These are phyloP conservation scores for Napeogenes sylphis DNA, from an alignment of 2,888 invertebrate genomes.

Conservation along the genomic window DNA sequence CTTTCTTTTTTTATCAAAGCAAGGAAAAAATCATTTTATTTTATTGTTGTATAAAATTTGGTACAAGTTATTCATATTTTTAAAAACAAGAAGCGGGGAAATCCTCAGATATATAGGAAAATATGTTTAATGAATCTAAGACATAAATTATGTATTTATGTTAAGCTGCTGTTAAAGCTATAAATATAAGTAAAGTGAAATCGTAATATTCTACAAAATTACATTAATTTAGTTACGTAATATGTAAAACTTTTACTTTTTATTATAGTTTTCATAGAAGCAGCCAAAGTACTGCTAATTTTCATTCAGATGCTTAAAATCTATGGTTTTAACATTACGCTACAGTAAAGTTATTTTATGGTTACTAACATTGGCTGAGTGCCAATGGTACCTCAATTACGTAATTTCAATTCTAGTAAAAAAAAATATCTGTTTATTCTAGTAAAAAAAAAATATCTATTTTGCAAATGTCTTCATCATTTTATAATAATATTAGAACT, in stretches of 20 bases:
- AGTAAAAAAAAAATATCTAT: conserved; percentile 15
- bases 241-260: neutral
- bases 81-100: no score
- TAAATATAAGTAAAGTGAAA: neutral
- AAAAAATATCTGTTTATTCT: conserved; percentile 14
- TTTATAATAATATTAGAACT: no score
- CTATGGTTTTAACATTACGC: neutral
- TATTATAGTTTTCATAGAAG: neutral
- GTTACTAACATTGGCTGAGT: conserved; percentile 24
- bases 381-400: conserved; percentile 32
- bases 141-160: neutral
- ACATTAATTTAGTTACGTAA: neutral
- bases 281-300: neutral
- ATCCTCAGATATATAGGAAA: no score
- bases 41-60: no score
- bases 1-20: no score
- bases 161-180: neutral
- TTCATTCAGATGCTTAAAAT: neutral
- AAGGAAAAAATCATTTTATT: no score
- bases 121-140: no score
- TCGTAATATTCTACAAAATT: neutral
- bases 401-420: conserved; percentile 27
- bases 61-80: no score
- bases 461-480: no score
- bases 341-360: conserved; percentile 9